Base-by-base conservation (phyloP, 2,797 vertebrate species). In the Oreochromis mossambicus region DNA sequence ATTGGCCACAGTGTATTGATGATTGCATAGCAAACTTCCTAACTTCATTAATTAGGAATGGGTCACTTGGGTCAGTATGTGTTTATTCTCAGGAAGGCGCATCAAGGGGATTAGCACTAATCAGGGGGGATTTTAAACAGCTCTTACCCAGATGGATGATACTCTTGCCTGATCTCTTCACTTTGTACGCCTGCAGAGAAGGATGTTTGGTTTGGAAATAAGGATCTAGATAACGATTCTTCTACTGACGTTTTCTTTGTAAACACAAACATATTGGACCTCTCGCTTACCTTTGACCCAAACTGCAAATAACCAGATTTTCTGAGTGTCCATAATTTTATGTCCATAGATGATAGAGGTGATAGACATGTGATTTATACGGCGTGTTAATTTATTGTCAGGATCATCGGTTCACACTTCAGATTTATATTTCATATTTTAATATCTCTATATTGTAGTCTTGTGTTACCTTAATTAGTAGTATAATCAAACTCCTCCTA, bases 91-190 rank as follows among this genome's bases (percentile, higher is more conserved):
- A 89, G 92, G 93, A 95, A 95, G 88, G 88, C 54, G 84, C 90
- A 94, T 92, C 92, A 93, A 89, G 54, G 86, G 92, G 94, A 95
- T 95, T 93, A 94, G 85, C 82, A 55, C 90, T 94, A 95, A 95
- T 96, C 94, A 92, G 89, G 85, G 82, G 92, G 93, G 92, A 92
- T 96, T 96, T 92, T 91, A 91, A 92, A 78, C 63, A 86, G 84
- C 90, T 89, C 89, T 94, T 94, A 92, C 80, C 82, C 84, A 88
- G 91, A 89, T 88, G 83, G 86, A 90, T 89, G 91, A 86, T 78
- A 32, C 89, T 92, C 84, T 80, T 83, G 88, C 80, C 79, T 81
- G 83, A 89, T 93, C 89, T 87, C 83, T 61, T 76, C 85, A 92
- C 91, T 92, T 88, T 91, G 85, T 85, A 10, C 3, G 78, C 86